Percentiles rank a stretch among this genome's conserved stretches.
These are phyloP conservation scores for Adelosebastes latens DNA, from an alignment of 2,797 vertebrate genomes.

Conservation along the genomic window DNA sequence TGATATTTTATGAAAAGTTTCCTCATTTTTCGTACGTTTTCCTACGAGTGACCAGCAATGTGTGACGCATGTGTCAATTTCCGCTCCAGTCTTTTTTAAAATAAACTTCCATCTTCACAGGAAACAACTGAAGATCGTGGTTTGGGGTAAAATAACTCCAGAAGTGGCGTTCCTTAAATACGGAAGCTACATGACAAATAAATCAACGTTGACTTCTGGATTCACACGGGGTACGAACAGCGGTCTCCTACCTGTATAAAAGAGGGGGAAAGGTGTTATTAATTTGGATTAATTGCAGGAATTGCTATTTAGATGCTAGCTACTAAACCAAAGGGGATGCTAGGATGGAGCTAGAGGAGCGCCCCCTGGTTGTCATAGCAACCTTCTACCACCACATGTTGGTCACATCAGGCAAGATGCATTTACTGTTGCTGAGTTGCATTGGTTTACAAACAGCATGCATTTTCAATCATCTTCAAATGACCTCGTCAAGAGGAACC, in stretches of 20 bases:
- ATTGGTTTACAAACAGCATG: background rate
- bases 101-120: too few relatives aligned
- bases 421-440: background rate
- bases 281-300: background rate
- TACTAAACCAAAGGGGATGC: background rate
- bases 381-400: background rate
- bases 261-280: background rate
- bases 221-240: too few relatives aligned
- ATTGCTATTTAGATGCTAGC: background rate
- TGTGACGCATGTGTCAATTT: too few relatives aligned
- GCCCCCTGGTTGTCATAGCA: background rate
- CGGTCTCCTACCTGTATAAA: background rate
- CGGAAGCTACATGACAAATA: too few relatives aligned
- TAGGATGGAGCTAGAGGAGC: background rate
- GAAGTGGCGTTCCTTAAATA: too few relatives aligned
- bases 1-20: too few relatives aligned
- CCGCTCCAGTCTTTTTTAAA: fast-evolving
- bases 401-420: background rate
- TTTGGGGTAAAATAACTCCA: too few relatives aligned
- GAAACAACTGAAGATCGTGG: too few relatives aligned
- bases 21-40: too few relatives aligned
- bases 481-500: background rate
- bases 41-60: too few relatives aligned
- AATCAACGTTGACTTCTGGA: too few relatives aligned
- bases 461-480: background rate